Evolutionary conservation across 2,888 invertebrate genomes (phyloP), one percentile per base, ranked within the genome.

Genomic region (Erynnis tages): DNA sequence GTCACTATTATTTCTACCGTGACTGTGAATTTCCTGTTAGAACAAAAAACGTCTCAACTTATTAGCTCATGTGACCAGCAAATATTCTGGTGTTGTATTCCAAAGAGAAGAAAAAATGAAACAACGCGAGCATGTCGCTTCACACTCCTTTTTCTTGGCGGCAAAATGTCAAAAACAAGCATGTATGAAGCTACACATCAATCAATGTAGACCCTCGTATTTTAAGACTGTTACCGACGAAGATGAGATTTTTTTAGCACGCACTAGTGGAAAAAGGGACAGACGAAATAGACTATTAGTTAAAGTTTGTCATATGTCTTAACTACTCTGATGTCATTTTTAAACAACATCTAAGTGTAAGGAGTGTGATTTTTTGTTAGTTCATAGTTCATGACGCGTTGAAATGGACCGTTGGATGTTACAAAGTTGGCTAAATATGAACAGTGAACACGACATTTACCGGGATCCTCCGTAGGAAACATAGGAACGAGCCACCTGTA

Each of bases 121-220:
- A 34, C 40, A 11, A 41, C 67, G 70, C 60, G 63, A 66, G 65
- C 73, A 66, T 69, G 67, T 78, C 76, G 67, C 67, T 70, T 76
- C 73, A 68, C 79, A 77, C 82, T 82, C 76, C 77, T 75, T 79
- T 74, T 76, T 73, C 80, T 76, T 78, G 78, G 79, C 76, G 71
- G 70, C 66, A 65, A 66, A 64, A 74, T 67, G 84, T 87, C 87
- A 86, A 79, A 84, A 80, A 79, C 80, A 71, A 77, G 71, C 76
- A 79, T 69, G 75, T 76, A 74, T 77, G 79, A 19, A 52, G 76
- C 78, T 69, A 67, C 71, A 78, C 83, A 86, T 87, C 85, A 84
- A 86, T 87, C 85, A 85, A 81, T 79, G 72, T 76, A 65, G 73
- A 73, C 66, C 73, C 67, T 71, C 76, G 77, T 82, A 84, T 87